A percentile compares a stretch with the other conserved stretches of the same genome.
These are phyloP conservation scores for Aurelia aurita complex sp. Pacific DNA, from an alignment of 30 jellyfish, hydroid and myxozoan genomes.

Conservation along the genomic window DNA sequence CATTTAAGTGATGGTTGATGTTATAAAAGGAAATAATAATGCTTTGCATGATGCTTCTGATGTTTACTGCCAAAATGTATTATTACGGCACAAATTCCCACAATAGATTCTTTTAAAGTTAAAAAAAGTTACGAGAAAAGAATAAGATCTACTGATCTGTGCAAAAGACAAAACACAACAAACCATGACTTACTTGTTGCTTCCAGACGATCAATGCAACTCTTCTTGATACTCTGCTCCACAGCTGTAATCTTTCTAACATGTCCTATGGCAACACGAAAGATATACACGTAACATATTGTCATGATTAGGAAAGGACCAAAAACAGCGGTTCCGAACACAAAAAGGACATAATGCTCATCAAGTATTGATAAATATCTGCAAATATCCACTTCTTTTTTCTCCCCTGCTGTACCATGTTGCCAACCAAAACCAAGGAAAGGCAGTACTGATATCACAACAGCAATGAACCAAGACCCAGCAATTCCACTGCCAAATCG, in stretches of 20 bases:
- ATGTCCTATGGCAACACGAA: slow-evolving; percentile 49
- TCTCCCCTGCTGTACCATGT: neutral
- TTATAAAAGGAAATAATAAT: no score
- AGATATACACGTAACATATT: slow-evolving; percentile 33
- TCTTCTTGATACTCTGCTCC: slow-evolving; percentile 23
- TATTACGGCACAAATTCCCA: no score
- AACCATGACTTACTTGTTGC: no score
- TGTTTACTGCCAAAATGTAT: no score
- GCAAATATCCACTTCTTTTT: slow-evolving; percentile 27
- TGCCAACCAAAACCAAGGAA: slow-evolving; percentile 62
- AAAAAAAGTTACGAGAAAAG: no score
- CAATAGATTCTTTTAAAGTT: no score
- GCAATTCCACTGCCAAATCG: slow-evolving; percentile 14
- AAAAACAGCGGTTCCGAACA: slow-evolving; percentile 49
- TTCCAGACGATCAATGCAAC: no score
- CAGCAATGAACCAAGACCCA: slow-evolving; percentile 48
- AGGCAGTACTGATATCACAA: slow-evolving; percentile 40
- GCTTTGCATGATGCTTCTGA: no score
- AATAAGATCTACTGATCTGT: no score
- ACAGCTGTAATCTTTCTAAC: slow-evolving; percentile 42
- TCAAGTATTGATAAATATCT: slow-evolving; percentile 53
- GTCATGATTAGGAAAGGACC: slow-evolving; percentile 59
- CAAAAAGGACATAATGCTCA: slow-evolving; percentile 41
- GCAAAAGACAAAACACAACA: no score
- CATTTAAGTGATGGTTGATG: no score